Evolutionary conservation across 2,888 invertebrate genomes (phyloP), one percentile per base, ranked within the genome.

Genomic region (Globia sparganii): DNA sequence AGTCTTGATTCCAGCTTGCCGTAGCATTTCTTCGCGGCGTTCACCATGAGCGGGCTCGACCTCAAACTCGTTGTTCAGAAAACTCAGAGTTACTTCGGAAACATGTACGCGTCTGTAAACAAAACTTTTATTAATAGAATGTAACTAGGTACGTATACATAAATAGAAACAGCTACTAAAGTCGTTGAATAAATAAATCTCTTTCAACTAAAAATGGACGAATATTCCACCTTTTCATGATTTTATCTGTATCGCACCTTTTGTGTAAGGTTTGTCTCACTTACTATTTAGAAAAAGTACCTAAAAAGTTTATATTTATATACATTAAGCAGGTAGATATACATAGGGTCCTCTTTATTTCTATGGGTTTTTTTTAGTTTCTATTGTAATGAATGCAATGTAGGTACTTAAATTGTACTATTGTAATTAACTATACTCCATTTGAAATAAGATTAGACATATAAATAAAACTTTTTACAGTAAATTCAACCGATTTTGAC

Each of bases 31-130:
- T 93, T 99, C 99, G n/a, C 99, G 97, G 85, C 98, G 98, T 93
- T 99, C 99, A 0, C 99, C 99, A 92, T 97, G 98, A 0, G 98
- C 99, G 5, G 98, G 98, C 92, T 99, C 99, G 87, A 99, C 98
- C 95, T 99, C 99, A 93, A 99, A 99, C 94, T 99, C 99, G 58
- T 98, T 98, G 92, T 98, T 98, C 86, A 99, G 97, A 94, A 98
- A 99, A 89, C 98, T 97, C 90, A 98, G 97, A 2, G 99, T 99
- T 90, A 98, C 98, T 93, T 99, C 99, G 56, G 99, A 99, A 89
- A 99, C 98, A 95, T 99, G 99, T 37, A 99, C 99, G 85, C 99
- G 97, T 85, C 99, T 99, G 94, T 72, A 96, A 96, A 87, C 88
- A 88, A 84, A 72, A 53, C 74, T 78, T 56, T 79, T 85, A 81